Conservation (phyloP, 2,797 vertebrate species). For the Tolypeutes matacus region DNA sequence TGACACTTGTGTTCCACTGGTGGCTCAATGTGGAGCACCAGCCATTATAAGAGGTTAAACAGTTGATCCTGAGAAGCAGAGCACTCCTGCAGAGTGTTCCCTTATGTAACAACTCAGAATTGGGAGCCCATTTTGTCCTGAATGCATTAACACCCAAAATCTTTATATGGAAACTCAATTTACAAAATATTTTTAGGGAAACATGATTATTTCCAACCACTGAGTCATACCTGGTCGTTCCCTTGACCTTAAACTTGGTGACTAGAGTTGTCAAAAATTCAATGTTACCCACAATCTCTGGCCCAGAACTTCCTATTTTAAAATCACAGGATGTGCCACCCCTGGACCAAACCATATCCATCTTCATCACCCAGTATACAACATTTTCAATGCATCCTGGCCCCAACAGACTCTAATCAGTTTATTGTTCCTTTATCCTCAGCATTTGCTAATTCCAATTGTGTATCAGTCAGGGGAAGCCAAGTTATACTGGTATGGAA, state of each 20-base stretch:
- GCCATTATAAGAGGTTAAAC: background rate
- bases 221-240: slow-evolving; percentile 58
- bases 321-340: slow-evolving; percentile 51
- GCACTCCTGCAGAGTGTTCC: background rate
- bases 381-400: slow-evolving; percentile 8
- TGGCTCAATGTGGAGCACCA: background rate
- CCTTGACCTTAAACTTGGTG: slow-evolving; percentile 41
- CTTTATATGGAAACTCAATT: slow-evolving; percentile 35
- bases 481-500: background rate
- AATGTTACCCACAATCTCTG: slow-evolving; percentile 53
- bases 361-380: background rate
- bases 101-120: background rate
- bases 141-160: background rate
- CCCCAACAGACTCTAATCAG: background rate
- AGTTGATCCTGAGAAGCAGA: background rate
- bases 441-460: background rate
- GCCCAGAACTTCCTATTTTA: slow-evolving; percentile 57
- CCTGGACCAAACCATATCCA: background rate
- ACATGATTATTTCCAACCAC: slow-evolving; percentile 34
- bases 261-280: slow-evolving; percentile 14
- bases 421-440: background rate
- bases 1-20: background rate
- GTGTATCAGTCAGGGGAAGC: background rate
- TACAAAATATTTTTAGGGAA: slow-evolving; percentile 15
- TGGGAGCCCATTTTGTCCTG: background rate